These are phyloP conservation scores for Cheilosia vulpina DNA, from an alignment of 2,888 invertebrate genomes.

Conservation along the genomic window DNA sequence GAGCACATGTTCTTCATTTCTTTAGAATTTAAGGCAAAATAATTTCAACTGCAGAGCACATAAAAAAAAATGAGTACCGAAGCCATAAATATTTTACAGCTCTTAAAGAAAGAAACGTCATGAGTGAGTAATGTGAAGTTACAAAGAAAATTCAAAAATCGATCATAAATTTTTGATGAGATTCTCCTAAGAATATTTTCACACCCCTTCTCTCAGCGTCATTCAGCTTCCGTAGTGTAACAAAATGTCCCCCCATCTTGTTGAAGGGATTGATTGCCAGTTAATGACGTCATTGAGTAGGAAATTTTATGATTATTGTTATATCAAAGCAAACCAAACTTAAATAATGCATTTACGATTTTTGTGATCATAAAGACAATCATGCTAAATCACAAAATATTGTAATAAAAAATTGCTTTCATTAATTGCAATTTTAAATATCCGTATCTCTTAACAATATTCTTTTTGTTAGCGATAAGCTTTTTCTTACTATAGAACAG, in stretches of 20 bases:
- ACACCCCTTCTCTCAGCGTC: constrained; percentile 30
- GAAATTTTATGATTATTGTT: constrained; percentile 17
- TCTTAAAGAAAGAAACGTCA: background rate
- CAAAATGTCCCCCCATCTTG: background rate
- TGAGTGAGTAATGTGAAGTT: constrained; percentile 25
- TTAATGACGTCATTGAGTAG: constrained; percentile 24
- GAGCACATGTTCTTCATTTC: too few relatives aligned
- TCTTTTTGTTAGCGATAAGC: too few relatives aligned
- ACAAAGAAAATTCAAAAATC: constrained; percentile 34
- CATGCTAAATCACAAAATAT: too few relatives aligned
- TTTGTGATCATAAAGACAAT: too few relatives aligned
- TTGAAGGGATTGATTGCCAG: constrained; percentile 25
- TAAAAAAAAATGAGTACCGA: background rate
- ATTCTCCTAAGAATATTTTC: constrained; percentile 27
- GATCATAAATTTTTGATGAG: constrained; percentile 40
- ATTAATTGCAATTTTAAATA: too few relatives aligned
- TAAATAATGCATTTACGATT: constrained; percentile 9
- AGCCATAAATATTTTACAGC: constrained; percentile 33
- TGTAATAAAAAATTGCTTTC: too few relatives aligned
- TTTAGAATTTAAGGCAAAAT: too few relatives aligned
- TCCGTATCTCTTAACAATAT: too few relatives aligned
- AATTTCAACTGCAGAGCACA: constrained; percentile 8
- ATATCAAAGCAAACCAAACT: constrained; percentile 16
- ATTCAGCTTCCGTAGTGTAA: background rate
- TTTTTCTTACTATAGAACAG: too few relatives aligned